These are phyloP conservation scores for Merops nubicus DNA, from an alignment of 2,113 vertebrate genomes.

Conservation along the genomic window DNA sequence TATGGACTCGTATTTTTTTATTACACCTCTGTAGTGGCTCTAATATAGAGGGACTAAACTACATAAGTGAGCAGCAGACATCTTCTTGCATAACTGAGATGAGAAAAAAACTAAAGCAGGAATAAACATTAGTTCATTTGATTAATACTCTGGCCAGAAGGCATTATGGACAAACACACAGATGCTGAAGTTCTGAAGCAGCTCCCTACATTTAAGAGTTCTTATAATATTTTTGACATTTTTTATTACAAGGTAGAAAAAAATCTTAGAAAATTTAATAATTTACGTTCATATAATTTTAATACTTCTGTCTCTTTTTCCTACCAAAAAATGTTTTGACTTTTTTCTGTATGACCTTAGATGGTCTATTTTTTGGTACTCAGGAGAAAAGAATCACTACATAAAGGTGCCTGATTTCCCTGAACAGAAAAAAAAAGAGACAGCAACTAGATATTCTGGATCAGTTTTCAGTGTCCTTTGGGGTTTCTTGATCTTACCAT, in stretches of 20 bases:
- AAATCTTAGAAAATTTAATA: background rate
- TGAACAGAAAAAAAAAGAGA: background rate
- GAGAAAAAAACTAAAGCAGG: background rate
- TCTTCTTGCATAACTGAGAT: background rate
- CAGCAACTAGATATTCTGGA: background rate
- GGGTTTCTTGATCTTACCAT: background rate
- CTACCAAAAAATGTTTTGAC: background rate
- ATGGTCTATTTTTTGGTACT: background rate
- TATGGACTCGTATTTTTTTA: background rate
- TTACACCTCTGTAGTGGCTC: background rate
- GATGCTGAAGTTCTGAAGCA: background rate
- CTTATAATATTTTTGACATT: background rate
- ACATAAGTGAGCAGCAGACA: background rate
- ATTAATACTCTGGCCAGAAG: background rate
- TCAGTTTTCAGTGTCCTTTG: background rate
- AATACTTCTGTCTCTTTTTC: background rate
- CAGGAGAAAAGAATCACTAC: background rate
- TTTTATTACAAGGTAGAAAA: background rate
- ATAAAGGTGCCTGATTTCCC: background rate
- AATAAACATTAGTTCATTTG: conserved; percentile 1
- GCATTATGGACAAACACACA: background rate
- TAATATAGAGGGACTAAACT: background rate
- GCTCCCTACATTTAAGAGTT: background rate
- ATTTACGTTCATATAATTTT: background rate
- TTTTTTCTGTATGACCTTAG: background rate